Conservation (phyloP, 2,888 invertebrate species). For the Acronicta aceris region DNA sequence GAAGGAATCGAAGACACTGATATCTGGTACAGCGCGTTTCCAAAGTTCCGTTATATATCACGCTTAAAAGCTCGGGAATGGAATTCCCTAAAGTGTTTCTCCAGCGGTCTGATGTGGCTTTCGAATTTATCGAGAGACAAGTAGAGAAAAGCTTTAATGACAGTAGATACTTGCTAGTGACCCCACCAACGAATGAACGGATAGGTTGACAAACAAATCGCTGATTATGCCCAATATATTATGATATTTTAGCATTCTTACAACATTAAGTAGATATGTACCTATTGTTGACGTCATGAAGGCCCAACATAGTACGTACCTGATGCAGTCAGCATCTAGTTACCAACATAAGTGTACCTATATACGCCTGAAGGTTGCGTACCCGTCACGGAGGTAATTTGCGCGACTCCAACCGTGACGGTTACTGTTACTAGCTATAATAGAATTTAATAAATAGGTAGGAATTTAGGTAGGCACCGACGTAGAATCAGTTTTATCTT, state of each 20-base stretch:
- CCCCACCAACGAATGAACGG: no score
- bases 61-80: no score
- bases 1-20: no score
- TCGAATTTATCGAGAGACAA: no score
- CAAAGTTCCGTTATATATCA: no score
- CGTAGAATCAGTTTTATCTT: background rate
- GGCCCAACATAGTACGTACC: background rate
- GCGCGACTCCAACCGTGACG: constrained; percentile 35
- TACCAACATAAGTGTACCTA: constrained; percentile 14
- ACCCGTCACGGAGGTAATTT: constrained; percentile 24
- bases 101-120: background rate
- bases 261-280: no score
- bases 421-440: constrained; percentile 4
- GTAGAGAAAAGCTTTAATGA: no score
- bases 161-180: no score
- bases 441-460: constrained; percentile 14
- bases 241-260: no score
- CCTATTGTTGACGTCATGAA: background rate
- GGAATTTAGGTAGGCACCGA: background rate
- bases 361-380: constrained; percentile 31
- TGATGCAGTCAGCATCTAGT: constrained; percentile 21
- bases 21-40: no score
- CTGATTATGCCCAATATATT: no score
- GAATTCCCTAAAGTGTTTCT: background rate
- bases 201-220: no score